These are phyloP conservation scores for Pachyseris speciosa DNA, from an alignment of 64 coral and sea anemone genomes.

Conservation along the genomic window DNA sequence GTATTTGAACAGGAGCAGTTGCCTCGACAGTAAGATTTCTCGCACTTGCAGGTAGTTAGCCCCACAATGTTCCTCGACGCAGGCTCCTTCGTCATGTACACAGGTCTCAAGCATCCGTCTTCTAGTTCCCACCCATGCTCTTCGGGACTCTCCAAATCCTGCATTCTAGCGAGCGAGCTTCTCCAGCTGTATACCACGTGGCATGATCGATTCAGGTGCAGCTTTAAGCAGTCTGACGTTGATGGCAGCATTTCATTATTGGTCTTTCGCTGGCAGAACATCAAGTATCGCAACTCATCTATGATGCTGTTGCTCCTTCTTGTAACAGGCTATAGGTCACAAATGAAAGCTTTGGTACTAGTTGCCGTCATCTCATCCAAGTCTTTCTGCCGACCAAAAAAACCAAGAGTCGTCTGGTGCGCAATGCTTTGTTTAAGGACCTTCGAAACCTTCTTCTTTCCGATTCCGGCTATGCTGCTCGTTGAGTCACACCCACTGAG, in stretches of 20 bases:
- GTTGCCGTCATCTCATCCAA: neutral
- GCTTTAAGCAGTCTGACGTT: slow-evolving; percentile 57
- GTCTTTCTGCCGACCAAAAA: neutral
- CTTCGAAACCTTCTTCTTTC: slow-evolving; percentile 23
- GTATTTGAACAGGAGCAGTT: slow-evolving; percentile 34
- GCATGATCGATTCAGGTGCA: neutral
- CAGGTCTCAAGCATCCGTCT: slow-evolving; percentile 59
- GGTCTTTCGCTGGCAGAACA: slow-evolving; percentile 61
- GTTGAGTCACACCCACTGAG: slow-evolving; percentile 16
- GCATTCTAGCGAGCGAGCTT: neutral
- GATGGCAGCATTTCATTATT: slow-evolving; percentile 38
- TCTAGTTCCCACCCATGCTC: slow-evolving; percentile 33
- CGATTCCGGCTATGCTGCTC: neutral
- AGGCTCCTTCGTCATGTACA: slow-evolving; percentile 44
- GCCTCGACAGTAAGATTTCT: neutral
- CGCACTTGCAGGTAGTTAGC: slow-evolving; percentile 58
- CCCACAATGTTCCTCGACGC: slow-evolving; percentile 47
- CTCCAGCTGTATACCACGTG: slow-evolving; percentile 50
- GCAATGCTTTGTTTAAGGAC: neutral
- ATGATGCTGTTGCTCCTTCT: slow-evolving; percentile 20
- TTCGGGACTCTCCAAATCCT: slow-evolving; percentile 4
- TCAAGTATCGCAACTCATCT: slow-evolving; percentile 60
- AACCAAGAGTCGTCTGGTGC: neutral
- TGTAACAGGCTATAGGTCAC: slow-evolving; percentile 33
- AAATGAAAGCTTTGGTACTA: slow-evolving; percentile 51